Base-by-base conservation (phyloP, 1,140 invertebrate genomes). In the Steinernema khuongi region DNA sequence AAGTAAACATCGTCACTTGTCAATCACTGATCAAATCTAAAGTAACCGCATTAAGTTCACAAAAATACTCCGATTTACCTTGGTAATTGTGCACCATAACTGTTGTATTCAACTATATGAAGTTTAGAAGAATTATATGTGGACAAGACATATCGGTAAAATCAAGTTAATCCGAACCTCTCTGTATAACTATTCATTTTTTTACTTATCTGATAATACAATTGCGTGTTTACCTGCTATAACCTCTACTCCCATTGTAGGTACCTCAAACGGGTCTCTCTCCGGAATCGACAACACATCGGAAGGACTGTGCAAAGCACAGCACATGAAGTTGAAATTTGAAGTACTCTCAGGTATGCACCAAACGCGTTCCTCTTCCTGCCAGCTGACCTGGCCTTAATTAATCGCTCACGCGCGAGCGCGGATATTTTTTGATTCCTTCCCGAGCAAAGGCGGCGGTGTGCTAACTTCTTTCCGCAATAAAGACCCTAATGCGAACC, bases 191-290 rank as follows among this genome's bases (percentile, higher is more conserved):
- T n/a, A n/a, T n/a, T n/a, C n/a, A n/a, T n/a, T n/a, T n/a, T n/a
- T n/a, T n/a, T n/a, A n/a, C n/a, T n/a, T n/a, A n/a, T n/a, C n/a
- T n/a, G n/a, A n/a, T n/a, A n/a, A n/a, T n/a, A n/a, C n/a, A n/a
- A n/a, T n/a, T n/a, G n/a, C n/a, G n/a, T n/a, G n/a, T n/a, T n/a
- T n/a, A n/a, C n/a, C n/a, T 41, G 36, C 36, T 11, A 14, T 60
- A 26, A 60, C n/a, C n/a, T 60, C 19, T 60, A 22, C 11, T 60
- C 50, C 50, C 7, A 60, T 60, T 60, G 14, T 22, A 60, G 50
- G 50, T 60, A 60, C 50, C 14, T 60, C 50, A 60, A 60, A 60
- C 50, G 50, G 50, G 50, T 60, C 50, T n/a, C 50, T 60, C 50
- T 60, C 50, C 50, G 50, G 50, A 60, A 22, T 60, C 50, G 50